A percentile compares a stretch with the other conserved stretches of the same genome.
Conservation (phyloP, 2,888 invertebrate species). For the Penaeus monodon region DNA sequence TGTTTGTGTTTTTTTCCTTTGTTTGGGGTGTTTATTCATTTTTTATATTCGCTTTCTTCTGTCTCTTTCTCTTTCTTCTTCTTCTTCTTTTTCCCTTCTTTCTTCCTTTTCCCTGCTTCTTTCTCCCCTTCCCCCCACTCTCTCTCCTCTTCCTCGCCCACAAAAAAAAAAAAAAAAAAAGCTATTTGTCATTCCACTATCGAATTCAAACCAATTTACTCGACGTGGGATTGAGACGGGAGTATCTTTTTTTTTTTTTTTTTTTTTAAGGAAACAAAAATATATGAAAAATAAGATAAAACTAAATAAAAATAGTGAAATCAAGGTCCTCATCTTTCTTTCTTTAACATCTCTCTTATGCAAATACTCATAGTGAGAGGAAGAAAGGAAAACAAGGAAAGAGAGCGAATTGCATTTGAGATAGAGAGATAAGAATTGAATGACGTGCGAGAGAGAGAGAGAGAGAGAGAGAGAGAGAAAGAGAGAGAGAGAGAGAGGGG, state of each 20-base stretch:
- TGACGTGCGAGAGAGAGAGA: neutral
- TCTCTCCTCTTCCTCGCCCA: slow-evolving; percentile 34
- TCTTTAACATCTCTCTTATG: neutral
- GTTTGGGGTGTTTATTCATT: too few species aligned
- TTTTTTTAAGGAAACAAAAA: too few species aligned
- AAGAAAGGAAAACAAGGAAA: too few species aligned
- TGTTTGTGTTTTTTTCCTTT: too few species aligned
- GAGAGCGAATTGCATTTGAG: too few species aligned
- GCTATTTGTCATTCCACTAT: slow-evolving; percentile 7
- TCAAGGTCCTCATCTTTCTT: too few species aligned
- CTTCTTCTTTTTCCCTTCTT: neutral
- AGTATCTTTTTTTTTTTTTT: too few species aligned
- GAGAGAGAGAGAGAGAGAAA: slow-evolving; percentile 26
- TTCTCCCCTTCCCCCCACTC: slow-evolving; percentile 33
- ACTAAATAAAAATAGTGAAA: too few species aligned
- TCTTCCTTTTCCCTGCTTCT: slow-evolving; percentile 22
- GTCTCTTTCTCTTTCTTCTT: neutral
- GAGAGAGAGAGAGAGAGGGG: slow-evolving; percentile 35
- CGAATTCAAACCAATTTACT: neutral
- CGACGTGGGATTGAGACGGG: too few species aligned
- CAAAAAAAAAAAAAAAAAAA: neutral
- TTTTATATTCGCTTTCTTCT: neutral
- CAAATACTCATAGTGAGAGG: too few species aligned
- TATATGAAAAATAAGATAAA: too few species aligned
- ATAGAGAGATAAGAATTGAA: too few species aligned